Evolutionary conservation across 2,113 vertebrate species (phyloP).

Genomic region (Heterochromis multidens): DNA sequence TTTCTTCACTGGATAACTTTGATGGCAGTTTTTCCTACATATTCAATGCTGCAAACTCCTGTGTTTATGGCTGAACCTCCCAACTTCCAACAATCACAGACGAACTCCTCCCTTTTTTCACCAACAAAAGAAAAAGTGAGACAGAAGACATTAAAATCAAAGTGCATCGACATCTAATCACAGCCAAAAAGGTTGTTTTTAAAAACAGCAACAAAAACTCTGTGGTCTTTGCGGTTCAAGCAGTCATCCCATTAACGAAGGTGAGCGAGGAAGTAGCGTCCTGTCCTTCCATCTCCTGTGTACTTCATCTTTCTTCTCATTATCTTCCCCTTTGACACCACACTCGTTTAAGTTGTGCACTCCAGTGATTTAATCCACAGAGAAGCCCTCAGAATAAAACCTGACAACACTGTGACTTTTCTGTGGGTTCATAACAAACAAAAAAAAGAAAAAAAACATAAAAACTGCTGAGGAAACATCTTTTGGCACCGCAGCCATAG

Average conservation of each 20-base stretch:
- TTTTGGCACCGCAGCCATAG: slow-evolving; percentile 36
- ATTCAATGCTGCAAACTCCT: not conserved
- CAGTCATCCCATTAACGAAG: not conserved
- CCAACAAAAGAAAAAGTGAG: not conserved
- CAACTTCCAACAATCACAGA: not conserved
- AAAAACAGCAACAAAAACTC: not conserved
- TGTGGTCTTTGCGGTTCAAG: not conserved
- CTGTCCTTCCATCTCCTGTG: not conserved
- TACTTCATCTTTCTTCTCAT: not conserved
- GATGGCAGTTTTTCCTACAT: not conserved
- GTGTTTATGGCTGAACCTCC: not conserved
- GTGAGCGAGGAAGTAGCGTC: not conserved
- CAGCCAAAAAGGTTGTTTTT: slow-evolving; percentile 11
- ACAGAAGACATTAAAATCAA: slow-evolving; percentile 39
- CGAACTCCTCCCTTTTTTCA: not conserved
- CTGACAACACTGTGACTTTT: not conserved
- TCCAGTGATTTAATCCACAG: slow-evolving; percentile 41
- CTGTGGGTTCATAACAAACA: slow-evolving; percentile 16
- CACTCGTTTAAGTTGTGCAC: not conserved
- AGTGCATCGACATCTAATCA: slow-evolving; percentile 52
- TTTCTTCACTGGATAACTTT: not conserved
- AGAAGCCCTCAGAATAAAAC: slow-evolving; percentile 40
- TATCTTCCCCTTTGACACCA: not conserved
- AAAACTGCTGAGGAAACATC: slow-evolving; percentile 19
- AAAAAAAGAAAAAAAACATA: not conserved